Percentiles rank a stretch among this genome's conserved stretches.
phyloP scores from a whole-genome alignment of 1,140 invertebrate species.

The Drosophila fuyamai region DNA sequence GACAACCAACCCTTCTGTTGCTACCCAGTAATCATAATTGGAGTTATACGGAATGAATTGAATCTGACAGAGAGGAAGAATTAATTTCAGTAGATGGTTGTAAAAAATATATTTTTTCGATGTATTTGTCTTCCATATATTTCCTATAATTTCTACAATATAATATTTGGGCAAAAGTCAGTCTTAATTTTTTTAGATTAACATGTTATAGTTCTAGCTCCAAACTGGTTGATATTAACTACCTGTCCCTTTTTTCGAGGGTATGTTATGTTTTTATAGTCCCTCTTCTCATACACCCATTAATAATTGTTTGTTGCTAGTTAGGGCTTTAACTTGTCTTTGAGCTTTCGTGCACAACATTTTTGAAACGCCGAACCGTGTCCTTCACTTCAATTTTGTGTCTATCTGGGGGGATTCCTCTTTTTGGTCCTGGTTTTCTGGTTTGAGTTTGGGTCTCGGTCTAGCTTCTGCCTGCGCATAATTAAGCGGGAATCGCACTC shows the following conservation, averaged over 20 bases:
- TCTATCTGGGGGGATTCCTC: conserved; percentile 7
- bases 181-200: too few species aligned
- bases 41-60: not conserved
- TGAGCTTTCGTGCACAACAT: conserved; percentile 50
- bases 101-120: too few species aligned
- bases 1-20: conserved; percentile 36
- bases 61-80: not conserved
- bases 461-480: conserved; percentile 58
- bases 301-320: conserved; percentile 63
- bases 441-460: conserved; percentile 10
- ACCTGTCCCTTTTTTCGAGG: not conserved
- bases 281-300: not conserved
- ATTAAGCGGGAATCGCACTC: conserved; percentile 62
- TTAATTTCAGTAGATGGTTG: too few species aligned
- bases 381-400: conserved; percentile 19
- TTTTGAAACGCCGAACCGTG: conserved; percentile 46
- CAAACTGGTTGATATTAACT: too few species aligned
- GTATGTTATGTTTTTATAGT: not conserved
- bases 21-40: conserved; percentile 14
- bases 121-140: too few species aligned
- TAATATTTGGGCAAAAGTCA: too few species aligned
- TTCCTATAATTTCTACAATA: too few species aligned
- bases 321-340: conserved; percentile 51
- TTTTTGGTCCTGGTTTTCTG: conserved; percentile 6
- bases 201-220: too few species aligned